Percentiles rank a stretch among this genome's conserved stretches.
Conservation (phyloP, 2,888 invertebrate species). For the Amphiduros pacificus region DNA sequence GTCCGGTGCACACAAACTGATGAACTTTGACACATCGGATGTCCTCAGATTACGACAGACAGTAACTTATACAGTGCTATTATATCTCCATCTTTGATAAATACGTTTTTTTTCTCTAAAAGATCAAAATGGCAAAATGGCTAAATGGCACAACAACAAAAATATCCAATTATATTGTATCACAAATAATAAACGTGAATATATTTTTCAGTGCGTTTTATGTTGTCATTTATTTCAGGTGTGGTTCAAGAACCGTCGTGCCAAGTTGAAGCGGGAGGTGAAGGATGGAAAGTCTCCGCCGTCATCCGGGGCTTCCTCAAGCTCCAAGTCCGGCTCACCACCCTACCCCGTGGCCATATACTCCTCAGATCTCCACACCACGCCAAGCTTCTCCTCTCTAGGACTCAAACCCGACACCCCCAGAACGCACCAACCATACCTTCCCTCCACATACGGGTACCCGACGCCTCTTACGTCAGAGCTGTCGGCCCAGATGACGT, state of each 20-base stretch:
- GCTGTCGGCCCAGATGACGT: background rate
- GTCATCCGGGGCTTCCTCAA: background rate
- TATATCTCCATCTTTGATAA: no score
- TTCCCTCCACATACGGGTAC: background rate
- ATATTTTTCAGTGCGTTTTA: background rate
- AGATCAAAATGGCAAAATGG: no score
- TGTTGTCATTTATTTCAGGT: slow-evolving; percentile 14
- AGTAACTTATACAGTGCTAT: no score
- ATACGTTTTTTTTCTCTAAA: no score
- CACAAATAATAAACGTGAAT: background rate
- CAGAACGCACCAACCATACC: background rate
- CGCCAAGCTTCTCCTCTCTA: background rate
- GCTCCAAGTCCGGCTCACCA: background rate
- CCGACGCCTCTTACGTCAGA: background rate
- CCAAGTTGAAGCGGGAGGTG: slow-evolving; percentile 22
- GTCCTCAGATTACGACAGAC: no score
- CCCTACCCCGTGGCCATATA: background rate
- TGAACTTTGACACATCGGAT: no score
- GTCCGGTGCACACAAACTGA: no score
- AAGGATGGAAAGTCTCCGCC: slow-evolving; percentile 17
- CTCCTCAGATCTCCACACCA: background rate
- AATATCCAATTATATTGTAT: background rate
- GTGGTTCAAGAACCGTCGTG: slow-evolving; percentile 26
- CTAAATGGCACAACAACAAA: no score
- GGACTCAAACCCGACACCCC: background rate